phyloP scores from a whole-genome alignment of 2,888 invertebrate genomes.

The Agrochola macilenta region DNA sequence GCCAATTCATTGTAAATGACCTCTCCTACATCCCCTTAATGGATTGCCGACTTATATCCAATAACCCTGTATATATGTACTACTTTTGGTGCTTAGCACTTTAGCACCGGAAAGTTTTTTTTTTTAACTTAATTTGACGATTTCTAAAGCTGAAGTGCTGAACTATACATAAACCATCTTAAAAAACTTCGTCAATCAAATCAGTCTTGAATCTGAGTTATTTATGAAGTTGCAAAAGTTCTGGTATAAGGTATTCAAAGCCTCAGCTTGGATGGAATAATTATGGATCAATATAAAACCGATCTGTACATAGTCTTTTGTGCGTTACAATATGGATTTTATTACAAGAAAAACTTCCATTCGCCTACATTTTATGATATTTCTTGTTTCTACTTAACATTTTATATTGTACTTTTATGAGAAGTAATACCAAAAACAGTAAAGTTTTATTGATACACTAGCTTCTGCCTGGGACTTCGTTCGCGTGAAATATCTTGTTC shows the following conservation, averaged over 20 bases:
- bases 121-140: no score
- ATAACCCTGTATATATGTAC: no score
- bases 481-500: no score
- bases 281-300: not conserved
- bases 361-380: not conserved
- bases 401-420: slow-evolving; percentile 8
- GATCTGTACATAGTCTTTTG: not conserved
- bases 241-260: not conserved
- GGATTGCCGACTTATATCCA: no score
- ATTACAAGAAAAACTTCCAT: not conserved
- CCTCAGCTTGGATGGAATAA: not conserved
- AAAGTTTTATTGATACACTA: slow-evolving; percentile 28
- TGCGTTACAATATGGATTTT: not conserved
- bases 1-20: no score
- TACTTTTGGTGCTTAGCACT: no score
- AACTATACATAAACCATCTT: not conserved
- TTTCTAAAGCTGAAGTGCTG: not conserved
- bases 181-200: not conserved
- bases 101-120: no score
- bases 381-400: slow-evolving; percentile 4
- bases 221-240: not conserved
- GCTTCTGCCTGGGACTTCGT: no score
- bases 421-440: slow-evolving; percentile 2
- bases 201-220: not conserved
- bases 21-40: no score